Evolutionary conservation across 2,797 vertebrate genomes (phyloP), one percentile per base, ranked within the genome.

Genomic region (Coranthus polyacanthus): DNA sequence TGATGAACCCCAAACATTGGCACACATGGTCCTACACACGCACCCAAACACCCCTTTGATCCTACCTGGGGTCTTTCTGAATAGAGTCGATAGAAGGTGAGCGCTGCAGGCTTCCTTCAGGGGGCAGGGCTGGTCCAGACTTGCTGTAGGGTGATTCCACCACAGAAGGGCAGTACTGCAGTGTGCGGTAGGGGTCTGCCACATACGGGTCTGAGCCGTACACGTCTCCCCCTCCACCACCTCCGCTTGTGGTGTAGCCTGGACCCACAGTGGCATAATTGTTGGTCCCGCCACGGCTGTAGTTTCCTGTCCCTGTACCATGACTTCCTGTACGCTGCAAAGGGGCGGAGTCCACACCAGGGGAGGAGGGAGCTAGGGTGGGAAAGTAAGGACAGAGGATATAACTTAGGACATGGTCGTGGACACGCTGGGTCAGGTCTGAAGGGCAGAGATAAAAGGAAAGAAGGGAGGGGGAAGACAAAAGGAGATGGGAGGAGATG

Each of bases 71-170:
- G 88, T 99, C 98, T 92, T 99, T 99, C 91, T 99, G 98, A 87
- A 99, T 99, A 77, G 97, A 99, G 93, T 99, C 98, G 75, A 99
- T 97, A 78, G 98, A 99, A 17, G 98, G 97, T 38, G 98, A 99
- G 69, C 97, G 95, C 85, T 97, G 97, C 93, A 99, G 93, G 89
- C 92, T 97, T 83, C 97, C 96, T 91, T 99, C 98, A 0, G 98
- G 97, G 1, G 98, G 98, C 75, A 99, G 94, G 82, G 97, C 96
- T 17, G 98, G 98, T 81, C 98, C 97, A 43, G 98, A 99, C 86
- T 99, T 99, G 97, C 98, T 99, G 94, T 99, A 99, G 16, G 98
- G 98, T 8, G 98, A 99, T 83, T 99, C 98, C 79, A 97, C 97
- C 83, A 97, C 96, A 0, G 98, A 98, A 62, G 98, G 96, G 92